Base-by-base conservation (phyloP, 2,113 vertebrate genomes). In the Brachypteracias leptosomus region DNA sequence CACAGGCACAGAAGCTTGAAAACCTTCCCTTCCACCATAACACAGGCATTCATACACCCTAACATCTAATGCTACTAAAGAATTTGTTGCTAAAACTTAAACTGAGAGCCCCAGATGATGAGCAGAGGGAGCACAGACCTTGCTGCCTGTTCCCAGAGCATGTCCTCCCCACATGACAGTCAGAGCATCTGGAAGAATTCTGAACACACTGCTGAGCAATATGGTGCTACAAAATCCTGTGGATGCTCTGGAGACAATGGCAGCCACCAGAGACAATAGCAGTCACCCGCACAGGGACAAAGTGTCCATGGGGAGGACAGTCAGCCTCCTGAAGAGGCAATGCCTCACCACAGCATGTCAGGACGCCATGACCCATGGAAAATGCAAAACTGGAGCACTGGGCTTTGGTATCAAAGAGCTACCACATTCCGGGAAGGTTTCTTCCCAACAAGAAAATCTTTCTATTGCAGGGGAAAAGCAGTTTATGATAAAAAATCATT, bases 291-390 rank as follows among this genome's bases (percentile, higher is more conserved):
- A 0, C 18, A 28, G 33, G 38, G 35, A n/a, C 22, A 10, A 26
- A 63, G 26, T 3, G 25, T 58, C 52, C n/a, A 16, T 1, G 35
- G 58, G 0, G 1, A 68, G 16, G 52, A 44, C 52, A 73, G 28
- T 4, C 40, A 73, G 6, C 5, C 47, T 78, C 42, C 31, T 55
- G 61, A 35, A 47, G 29, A 38, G 33, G 49, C 70, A 67, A 3
- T 5, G 33, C 24, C 62, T 55, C 49, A 24, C 51, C 57, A 52
- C 8, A 10, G 57, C 3, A 2, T 4, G 35, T 44, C 35, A 79
- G 71, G 54, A 91, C 58, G 49, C 14, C 10, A 31, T 18, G 21
- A 19, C 57, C 66, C 85, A 22, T 4, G 8, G 49, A 61, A 78
- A 89, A 87, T 8, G 16, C 16, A 66, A 38, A 77, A 67, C 1